Evolutionary conservation across 2,113 vertebrate species (phyloP).

Genomic region (Thamnophis sirtalis): DNA sequence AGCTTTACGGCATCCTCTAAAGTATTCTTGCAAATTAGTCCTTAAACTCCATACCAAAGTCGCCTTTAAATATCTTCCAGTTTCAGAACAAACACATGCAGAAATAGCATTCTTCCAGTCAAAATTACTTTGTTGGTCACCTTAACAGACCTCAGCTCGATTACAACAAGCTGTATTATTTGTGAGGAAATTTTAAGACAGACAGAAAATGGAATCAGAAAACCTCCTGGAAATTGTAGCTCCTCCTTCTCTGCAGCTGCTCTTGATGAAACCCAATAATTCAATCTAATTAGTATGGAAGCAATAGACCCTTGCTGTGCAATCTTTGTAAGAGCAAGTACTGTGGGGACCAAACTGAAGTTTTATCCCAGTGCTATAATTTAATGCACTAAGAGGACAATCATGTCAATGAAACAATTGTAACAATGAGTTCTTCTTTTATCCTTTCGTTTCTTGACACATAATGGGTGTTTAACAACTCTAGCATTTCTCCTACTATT

Average conservation of each 20-base stretch:
- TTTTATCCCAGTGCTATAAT: neutral
- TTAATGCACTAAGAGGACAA: conserved; percentile 20
- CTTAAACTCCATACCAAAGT: neutral
- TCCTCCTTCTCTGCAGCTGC: neutral
- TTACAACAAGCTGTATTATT: neutral
- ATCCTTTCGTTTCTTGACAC: conserved; percentile 32
- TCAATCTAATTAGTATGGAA: neutral
- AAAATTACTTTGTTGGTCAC: neutral
- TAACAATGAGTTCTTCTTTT: conserved; percentile 47
- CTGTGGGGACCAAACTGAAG: neutral
- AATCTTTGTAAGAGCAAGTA: neutral
- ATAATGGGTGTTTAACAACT: conserved; percentile 52
- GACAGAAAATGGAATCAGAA: neutral
- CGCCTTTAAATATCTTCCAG: neutral
- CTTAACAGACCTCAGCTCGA: neutral
- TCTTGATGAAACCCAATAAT: neutral
- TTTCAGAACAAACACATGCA: neutral
- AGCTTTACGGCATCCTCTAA: neutral
- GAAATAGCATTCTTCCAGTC: neutral
- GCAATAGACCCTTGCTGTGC: neutral
- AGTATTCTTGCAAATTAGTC: neutral
- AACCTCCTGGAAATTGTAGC: neutral
- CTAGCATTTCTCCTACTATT: conserved; percentile 35
- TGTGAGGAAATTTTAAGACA: conserved; percentile 15
- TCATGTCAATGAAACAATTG: conserved; percentile 28